Percentiles rank a stretch among this genome's conserved stretches.
Conservation (phyloP, 2,888 invertebrate genomes). For the Tribolium freemani region DNA sequence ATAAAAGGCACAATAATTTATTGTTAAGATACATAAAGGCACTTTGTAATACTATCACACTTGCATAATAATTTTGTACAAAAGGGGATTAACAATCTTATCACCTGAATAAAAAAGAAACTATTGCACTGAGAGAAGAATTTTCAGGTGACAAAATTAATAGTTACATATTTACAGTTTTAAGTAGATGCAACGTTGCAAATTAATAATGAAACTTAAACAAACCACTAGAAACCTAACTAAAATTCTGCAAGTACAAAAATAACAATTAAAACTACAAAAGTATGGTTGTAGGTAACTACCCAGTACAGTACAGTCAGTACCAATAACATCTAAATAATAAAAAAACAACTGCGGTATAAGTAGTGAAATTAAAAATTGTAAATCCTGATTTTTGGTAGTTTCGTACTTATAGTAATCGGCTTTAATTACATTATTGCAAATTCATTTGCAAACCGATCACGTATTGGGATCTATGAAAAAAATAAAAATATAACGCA, state of each 20-base stretch:
- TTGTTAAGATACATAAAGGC: constrained; percentile 34
- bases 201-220: neutral
- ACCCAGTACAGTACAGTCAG: neutral
- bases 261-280: neutral
- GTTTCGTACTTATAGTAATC: no score
- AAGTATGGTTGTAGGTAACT: neutral
- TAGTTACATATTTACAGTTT: neutral
- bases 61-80: constrained; percentile 1
- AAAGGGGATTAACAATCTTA: neutral
- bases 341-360: no score
- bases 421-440: no score
- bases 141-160: neutral
- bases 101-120: neutral
- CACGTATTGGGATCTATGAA: no score
- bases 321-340: no score
- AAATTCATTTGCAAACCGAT: no score
- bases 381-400: no score
- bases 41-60: constrained; percentile 31
- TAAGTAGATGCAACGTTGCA: neutral
- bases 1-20: constrained; percentile 22
- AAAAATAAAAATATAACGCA: no score
- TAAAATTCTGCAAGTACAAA: neutral
- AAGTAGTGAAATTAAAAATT: no score
- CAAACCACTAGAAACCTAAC: neutral
- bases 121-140: neutral